Conservation (phyloP, 2,888 invertebrate species). For the Isotomurus palustris region DNA sequence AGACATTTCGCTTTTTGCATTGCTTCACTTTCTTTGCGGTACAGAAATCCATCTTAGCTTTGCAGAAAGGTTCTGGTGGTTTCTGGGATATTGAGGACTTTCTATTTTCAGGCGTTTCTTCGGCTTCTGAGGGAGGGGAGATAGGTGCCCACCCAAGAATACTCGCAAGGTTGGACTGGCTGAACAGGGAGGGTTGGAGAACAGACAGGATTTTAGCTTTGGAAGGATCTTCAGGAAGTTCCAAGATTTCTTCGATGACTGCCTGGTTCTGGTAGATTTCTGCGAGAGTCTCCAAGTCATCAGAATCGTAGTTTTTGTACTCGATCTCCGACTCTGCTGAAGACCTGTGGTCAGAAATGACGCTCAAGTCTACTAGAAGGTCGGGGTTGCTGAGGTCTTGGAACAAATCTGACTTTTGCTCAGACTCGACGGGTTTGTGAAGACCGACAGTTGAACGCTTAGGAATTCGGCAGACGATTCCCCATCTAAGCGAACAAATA, state of each 20-base stretch:
- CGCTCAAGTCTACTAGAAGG: background rate
- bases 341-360: background rate
- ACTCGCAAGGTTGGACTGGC: no score
- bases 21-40: no score
- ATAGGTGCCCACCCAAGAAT: no score
- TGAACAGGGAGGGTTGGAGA: no score
- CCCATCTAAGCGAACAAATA: constrained; percentile 10
- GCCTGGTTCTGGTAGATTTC: constrained; percentile 20
- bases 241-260: background rate
- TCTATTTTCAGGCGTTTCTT: no score
- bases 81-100: no score
- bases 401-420: background rate
- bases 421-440: background rate
- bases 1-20: no score
- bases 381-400: background rate
- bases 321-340: background rate
- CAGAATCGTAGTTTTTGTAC: constrained; percentile 15
- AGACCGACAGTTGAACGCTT: background rate
- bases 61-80: no score
- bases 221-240: background rate
- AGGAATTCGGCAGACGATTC: constrained; percentile 8
- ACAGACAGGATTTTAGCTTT: background rate
- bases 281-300: constrained; percentile 30
- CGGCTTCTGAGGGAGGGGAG: no score
- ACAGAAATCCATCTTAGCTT: no score